Percentiles rank a stretch among this genome's conserved stretches.
Evolutionary conservation across 64 coral and sea anemone species (phyloP).

Genomic region (Platygyra sinensis): DNA sequence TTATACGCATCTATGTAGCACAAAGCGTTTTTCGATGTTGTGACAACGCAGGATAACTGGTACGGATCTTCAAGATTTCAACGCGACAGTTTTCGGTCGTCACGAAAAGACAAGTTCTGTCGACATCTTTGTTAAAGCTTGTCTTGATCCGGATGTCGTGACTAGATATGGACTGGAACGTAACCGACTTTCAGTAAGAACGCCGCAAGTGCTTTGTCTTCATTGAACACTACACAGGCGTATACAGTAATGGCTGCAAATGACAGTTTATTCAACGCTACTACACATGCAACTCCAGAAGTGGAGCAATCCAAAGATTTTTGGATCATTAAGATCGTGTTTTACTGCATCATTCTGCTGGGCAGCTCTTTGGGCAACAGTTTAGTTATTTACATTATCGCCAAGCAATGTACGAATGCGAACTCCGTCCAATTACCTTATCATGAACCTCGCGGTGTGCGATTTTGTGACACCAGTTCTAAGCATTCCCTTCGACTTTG

Average conservation of each 20-base stretch:
- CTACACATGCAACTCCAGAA: neutral
- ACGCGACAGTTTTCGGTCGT: neutral
- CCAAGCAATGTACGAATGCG: slow-evolving; percentile 23
- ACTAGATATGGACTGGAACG: neutral
- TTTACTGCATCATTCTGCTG: slow-evolving; percentile 36
- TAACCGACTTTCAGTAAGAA: neutral
- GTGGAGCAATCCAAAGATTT: neutral
- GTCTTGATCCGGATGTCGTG: too few species aligned
- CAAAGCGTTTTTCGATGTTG: neutral
- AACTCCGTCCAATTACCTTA: slow-evolving; percentile 43
- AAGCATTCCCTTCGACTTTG: slow-evolving; percentile 57
- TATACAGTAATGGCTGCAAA: neutral
- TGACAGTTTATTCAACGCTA: neutral
- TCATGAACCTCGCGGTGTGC: slow-evolving; percentile 55
- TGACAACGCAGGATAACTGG: neutral
- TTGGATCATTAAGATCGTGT: slow-evolving; percentile 1
- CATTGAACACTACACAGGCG: neutral
- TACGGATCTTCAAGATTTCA: neutral
- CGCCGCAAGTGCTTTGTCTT: neutral
- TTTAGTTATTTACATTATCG: slow-evolving; percentile 49
- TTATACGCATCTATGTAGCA: neutral
- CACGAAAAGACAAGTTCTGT: neutral
- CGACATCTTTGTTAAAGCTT: neutral
- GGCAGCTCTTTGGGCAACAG: slow-evolving; percentile 52
- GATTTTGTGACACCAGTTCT: slow-evolving; percentile 58